A percentile compares a stretch with the other conserved stretches of the same genome.
These are phyloP conservation scores for Rambutsinella grinnellia DNA, from an alignment of 2,888 invertebrate genomes.

Conservation along the genomic window DNA sequence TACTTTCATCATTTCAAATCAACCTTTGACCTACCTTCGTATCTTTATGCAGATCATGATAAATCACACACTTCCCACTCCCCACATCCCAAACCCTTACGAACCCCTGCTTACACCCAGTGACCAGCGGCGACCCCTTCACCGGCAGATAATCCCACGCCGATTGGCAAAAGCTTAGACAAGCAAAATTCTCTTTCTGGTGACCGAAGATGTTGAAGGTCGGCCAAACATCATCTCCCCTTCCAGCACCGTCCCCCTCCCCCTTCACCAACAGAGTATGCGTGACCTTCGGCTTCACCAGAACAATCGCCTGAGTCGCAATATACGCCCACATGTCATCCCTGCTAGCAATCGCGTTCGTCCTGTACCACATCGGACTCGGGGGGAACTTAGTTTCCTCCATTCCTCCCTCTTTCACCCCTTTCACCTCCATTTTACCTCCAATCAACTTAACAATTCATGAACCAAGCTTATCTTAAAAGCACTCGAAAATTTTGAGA, in stretches of 20 bases:
- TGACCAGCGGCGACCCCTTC: conserved; percentile 54
- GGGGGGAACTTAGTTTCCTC: conserved; percentile 43
- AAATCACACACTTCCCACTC: conserved; percentile 40
- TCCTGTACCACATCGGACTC: conserved; percentile 47
- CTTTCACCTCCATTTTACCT: not conserved
- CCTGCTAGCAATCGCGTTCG: conserved; percentile 47
- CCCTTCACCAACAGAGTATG: not conserved
- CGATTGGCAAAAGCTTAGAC: conserved; percentile 57
- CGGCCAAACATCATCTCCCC: conserved; percentile 47
- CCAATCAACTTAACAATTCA: not conserved
- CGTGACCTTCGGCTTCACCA: conserved; percentile 44
- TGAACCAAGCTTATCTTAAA: too few relatives aligned
- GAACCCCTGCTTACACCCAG: conserved; percentile 58
- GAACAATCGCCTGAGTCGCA: conserved; percentile 44
- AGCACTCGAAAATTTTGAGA: too few relatives aligned
- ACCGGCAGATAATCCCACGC: conserved; percentile 47
- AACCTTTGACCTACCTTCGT: too few relatives aligned
- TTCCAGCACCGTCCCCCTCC: not conserved
- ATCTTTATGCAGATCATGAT: conserved; percentile 55
- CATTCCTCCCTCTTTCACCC: not conserved
- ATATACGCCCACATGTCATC: conserved; percentile 64
- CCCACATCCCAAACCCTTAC: conserved; percentile 62
- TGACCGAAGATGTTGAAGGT: conserved; percentile 47
- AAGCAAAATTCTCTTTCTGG: conserved; percentile 48
- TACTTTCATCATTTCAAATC: not conserved